Base-by-base conservation (phyloP, 2,888 invertebrate species). In the Barypeithes pellucidus region DNA sequence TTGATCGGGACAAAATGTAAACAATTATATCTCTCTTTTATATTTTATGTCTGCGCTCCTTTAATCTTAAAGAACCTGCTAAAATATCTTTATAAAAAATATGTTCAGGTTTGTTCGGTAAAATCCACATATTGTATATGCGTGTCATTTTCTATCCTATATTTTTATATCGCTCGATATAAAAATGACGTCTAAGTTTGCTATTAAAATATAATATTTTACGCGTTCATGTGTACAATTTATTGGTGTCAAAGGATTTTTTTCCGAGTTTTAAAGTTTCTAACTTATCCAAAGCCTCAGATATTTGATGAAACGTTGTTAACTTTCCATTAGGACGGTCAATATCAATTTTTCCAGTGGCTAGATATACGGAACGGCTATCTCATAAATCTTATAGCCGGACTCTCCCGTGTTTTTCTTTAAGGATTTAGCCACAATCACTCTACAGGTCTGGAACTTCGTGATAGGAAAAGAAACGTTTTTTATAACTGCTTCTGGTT, bases 401-500 rank as follows among this genome's bases (percentile, higher is more conserved):
- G 69, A 72, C 72, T 73, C 75, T 72, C 76, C 73, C 75, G 71
- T 75, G 73, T 74, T 74, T 69, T 73, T 75, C 76, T 76, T 75
- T 67, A 75, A 77, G 78, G 79, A 79, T 80, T 71, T 71, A 36
- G 62, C 81, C 80, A 81, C 80, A 81, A 82, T 81, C 80, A 78
- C 80, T 81, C 81, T 77, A 82, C 81, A 83, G 81, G 82, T 84
- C 83, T 84, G 84, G 82, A 81, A 81, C 81, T 81, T 80, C 79
- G 79, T 80, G 84, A 84, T 84, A 84, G 81, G 80, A 78, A 80
- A 81, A 82, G 82, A 82, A 84, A 83, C 83, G 83, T 81, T 76
- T 81, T 82, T 83, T 83, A 83, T 82, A 81, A 82, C 79, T 77
- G 82, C 80, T 82, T 83, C 80, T 81, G 80, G 80, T 69, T 69